Evolutionary conservation across 1,140 invertebrate genomes (phyloP).

Genomic region (Drosophila ambigua): DNA sequence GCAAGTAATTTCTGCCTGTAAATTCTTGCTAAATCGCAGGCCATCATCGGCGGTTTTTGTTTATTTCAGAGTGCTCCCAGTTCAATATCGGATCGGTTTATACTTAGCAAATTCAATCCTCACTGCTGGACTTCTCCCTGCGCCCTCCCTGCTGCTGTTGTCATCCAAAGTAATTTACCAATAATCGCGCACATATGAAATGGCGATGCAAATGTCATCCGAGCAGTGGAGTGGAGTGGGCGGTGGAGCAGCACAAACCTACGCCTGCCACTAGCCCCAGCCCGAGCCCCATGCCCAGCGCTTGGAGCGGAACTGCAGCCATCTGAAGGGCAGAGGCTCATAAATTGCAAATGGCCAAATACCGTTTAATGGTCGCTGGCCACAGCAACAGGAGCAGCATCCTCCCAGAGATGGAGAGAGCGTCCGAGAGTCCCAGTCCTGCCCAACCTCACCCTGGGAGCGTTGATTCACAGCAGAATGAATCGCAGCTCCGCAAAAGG

Average conservation of each 20-base stretch:
- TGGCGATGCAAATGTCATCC: slow-evolving; percentile 29
- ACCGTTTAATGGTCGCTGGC: slow-evolving; percentile 71
- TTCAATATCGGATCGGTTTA: not conserved
- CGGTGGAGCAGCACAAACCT: no score
- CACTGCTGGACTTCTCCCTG: no score
- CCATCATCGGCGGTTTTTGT: no score
- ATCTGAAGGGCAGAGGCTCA: slow-evolving; percentile 39
- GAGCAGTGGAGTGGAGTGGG: not conserved
- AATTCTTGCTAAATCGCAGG: no score
- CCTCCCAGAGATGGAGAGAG: slow-evolving; percentile 9
- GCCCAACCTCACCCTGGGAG: not conserved
- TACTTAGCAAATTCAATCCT: no score
- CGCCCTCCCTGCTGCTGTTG: not conserved
- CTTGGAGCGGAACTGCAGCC: not conserved
- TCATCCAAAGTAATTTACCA: slow-evolving; percentile 61
- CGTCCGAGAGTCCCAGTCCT: not conserved
- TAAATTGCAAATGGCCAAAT: slow-evolving; percentile 78
- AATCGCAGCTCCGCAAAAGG: no score
- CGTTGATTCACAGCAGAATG: no score
- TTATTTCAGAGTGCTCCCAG: not conserved
- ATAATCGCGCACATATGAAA: slow-evolving; percentile 68
- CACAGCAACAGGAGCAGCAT: slow-evolving; percentile 43
- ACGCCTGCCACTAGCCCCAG: not conserved
- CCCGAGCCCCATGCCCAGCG: not conserved
- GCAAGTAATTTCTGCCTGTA: no score